Evolutionary conservation across 2,888 invertebrate species (phyloP).

Genomic region (Pristionchus japonicus): DNA sequence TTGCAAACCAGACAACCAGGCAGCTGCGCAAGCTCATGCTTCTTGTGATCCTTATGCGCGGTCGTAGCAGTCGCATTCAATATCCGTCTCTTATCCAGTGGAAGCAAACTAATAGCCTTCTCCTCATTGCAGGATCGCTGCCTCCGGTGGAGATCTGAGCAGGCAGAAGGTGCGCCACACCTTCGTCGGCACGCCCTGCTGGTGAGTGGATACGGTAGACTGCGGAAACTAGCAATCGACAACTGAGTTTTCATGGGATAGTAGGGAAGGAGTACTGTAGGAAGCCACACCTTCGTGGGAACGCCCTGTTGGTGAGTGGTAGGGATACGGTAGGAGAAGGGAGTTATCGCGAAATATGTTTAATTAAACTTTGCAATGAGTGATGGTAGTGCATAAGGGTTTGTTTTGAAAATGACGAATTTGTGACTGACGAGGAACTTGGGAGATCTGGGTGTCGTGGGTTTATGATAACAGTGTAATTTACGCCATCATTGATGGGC

Average conservation of each 20-base stretch:
- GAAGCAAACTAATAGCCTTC: too few species aligned
- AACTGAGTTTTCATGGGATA: not conserved
- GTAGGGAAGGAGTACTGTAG: not conserved
- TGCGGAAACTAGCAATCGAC: not conserved
- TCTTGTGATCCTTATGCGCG: not conserved
- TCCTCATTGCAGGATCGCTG: constrained; percentile 85
- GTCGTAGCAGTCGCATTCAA: not conserved
- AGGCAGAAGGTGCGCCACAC: constrained; percentile 89
- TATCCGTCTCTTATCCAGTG: not conserved
- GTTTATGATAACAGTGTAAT: not conserved
- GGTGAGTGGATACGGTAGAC: constrained; percentile 78
- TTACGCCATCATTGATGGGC: not conserved
- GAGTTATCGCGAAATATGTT: too few species aligned
- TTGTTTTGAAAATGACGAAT: not conserved
- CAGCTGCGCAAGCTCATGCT: not conserved
- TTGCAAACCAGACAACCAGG: too few species aligned
- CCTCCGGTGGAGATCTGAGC: constrained; percentile 88
- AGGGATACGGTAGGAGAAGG: too few species aligned
- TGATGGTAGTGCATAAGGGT: too few species aligned
- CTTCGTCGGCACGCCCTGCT: constrained; percentile 98
- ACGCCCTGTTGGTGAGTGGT: too few species aligned
- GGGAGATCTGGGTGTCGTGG: not conserved
- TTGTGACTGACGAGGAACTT: not conserved
- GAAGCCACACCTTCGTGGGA: too few species aligned
- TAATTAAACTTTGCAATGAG: too few species aligned